A percentile compares a stretch with the other conserved stretches of the same genome.
Conservation (phyloP, 2,888 invertebrate species). For the Dryadula phaetusa region DNA sequence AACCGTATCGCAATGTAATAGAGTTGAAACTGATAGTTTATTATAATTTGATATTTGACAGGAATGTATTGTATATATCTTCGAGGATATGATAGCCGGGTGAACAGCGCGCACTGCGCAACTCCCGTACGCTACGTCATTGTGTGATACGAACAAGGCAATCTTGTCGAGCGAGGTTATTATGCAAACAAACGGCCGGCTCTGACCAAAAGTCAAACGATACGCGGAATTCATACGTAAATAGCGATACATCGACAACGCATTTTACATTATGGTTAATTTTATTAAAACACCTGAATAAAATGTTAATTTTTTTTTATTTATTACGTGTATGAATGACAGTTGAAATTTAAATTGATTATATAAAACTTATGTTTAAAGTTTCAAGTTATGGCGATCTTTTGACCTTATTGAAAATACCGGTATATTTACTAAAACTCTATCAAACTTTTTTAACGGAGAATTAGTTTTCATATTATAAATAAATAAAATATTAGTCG, state of each 20-base stretch:
- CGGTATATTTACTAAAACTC: too few relatives aligned
- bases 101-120: constrained; percentile 82
- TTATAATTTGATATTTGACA: constrained; percentile 50
- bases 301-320: not conserved
- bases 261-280: not conserved
- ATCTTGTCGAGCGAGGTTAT: constrained; percentile 46
- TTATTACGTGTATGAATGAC: too few relatives aligned
- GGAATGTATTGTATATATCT: constrained; percentile 61
- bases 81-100: constrained; percentile 67
- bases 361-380: too few relatives aligned
- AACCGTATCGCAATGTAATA: constrained; percentile 24
- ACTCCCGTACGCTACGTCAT: constrained; percentile 78
- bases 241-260: constrained; percentile 26
- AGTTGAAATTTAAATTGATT: too few relatives aligned
- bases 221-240: constrained; percentile 46
- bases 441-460: too few relatives aligned
- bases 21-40: constrained; percentile 47
- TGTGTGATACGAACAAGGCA: constrained; percentile 53
- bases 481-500: not conserved
- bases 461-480: not conserved
- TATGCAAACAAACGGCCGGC: constrained; percentile 46
- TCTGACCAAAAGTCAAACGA: constrained; percentile 43
- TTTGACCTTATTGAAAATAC: too few relatives aligned
- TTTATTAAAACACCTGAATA: not conserved
- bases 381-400: too few relatives aligned